A percentile compares a stretch with the other conserved stretches of the same genome.
Conservation (phyloP, 92 coral and sea anemone genomes). For the Heteractis magnifica region DNA sequence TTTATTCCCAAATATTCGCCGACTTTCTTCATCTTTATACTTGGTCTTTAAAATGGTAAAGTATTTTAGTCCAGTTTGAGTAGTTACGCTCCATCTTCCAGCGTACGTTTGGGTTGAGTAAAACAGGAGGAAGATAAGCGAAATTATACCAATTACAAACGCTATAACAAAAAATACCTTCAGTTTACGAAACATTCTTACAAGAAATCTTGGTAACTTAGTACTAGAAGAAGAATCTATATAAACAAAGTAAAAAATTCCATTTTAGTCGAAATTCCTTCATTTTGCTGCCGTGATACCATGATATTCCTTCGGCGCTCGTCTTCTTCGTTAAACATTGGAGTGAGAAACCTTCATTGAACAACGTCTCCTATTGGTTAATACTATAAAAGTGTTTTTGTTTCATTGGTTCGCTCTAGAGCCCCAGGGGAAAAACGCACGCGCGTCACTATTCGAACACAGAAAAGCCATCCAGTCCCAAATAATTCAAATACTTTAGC, state of each 20-base stretch:
- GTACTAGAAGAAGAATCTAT: background rate
- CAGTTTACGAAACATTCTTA: slow-evolving; percentile 21
- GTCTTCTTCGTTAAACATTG: background rate
- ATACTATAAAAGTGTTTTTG: background rate
- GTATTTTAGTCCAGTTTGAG: background rate
- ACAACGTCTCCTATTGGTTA: background rate
- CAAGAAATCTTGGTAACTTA: background rate
- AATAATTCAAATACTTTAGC: too few relatives aligned
- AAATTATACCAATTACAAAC: slow-evolving; percentile 12
- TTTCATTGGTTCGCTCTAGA: slow-evolving; percentile 12
- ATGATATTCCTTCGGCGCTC: background rate
- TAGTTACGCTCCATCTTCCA: background rate
- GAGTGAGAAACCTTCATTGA: background rate
- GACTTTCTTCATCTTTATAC: background rate
- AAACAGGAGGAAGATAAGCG: background rate
- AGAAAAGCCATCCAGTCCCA: background rate
- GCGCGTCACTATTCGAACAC: background rate
- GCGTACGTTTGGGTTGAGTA: slow-evolving; percentile 8
- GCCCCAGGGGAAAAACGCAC: background rate
- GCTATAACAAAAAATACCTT: slow-evolving; percentile 13
- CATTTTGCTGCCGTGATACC: slow-evolving; percentile 5
- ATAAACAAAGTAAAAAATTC: background rate
- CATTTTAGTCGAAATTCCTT: background rate
- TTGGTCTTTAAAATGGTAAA: background rate
- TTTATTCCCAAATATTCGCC: background rate